Evolutionary conservation across 2,888 invertebrate genomes (phyloP).

Genomic region (Agrenia bidenticulata): DNA sequence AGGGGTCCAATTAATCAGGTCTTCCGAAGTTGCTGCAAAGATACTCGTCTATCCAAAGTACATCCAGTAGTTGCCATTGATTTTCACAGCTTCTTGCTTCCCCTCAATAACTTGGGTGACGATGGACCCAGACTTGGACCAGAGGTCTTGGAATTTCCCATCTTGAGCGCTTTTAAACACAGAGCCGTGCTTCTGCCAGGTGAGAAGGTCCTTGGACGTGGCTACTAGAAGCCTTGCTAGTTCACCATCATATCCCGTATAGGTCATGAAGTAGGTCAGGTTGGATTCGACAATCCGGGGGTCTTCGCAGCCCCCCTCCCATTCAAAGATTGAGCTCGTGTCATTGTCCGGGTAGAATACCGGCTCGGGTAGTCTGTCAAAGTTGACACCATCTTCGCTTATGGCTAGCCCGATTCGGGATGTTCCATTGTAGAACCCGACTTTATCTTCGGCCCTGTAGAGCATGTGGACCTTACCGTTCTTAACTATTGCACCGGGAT

Average conservation of each 20-base stretch:
- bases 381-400: slow-evolving; percentile 41
- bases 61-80: slow-evolving; percentile 45
- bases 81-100: slow-evolving; percentile 34
- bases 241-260: slow-evolving; percentile 45
- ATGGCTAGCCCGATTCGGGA: slow-evolving; percentile 48
- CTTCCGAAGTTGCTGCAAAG: slow-evolving; percentile 37
- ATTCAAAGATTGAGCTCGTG: slow-evolving; percentile 31
- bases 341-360: slow-evolving; percentile 46
- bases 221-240: slow-evolving; percentile 45
- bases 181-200: slow-evolving; percentile 45
- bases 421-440: slow-evolving; percentile 42
- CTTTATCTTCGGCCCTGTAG: slow-evolving; percentile 48
- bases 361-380: slow-evolving; percentile 30
- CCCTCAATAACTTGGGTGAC: slow-evolving; percentile 27
- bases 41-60: slow-evolving; percentile 45
- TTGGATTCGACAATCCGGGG: slow-evolving; percentile 37
- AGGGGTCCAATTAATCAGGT: slow-evolving; percentile 43
- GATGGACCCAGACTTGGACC: slow-evolving; percentile 48
- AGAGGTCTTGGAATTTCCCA: slow-evolving; percentile 33
- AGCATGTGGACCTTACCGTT: slow-evolving; percentile 42
- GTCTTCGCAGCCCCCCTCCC: slow-evolving; percentile 50
- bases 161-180: slow-evolving; percentile 30
- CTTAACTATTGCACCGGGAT: slow-evolving; percentile 44
- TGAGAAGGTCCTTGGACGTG: slow-evolving; percentile 29
- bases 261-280: slow-evolving; percentile 38